Percentiles rank a stretch among this genome's conserved stretches.
These are phyloP conservation scores for Lasiurus borealis DNA, from an alignment of 2,113 vertebrate genomes.

Conservation along the genomic window DNA sequence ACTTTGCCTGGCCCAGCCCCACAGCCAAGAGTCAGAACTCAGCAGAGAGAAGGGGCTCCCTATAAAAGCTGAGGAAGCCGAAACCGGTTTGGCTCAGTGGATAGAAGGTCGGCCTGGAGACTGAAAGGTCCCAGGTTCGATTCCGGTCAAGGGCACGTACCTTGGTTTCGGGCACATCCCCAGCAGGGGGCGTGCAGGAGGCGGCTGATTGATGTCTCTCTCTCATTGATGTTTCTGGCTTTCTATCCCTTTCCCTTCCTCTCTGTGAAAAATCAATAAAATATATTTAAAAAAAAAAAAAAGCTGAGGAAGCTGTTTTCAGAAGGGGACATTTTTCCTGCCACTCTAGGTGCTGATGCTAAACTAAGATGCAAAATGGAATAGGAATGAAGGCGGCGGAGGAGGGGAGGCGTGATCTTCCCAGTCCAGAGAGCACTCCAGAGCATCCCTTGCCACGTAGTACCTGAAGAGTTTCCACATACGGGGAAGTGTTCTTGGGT, in stretches of 20 bases:
- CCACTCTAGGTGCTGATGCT: neutral
- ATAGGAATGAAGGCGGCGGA: no score
- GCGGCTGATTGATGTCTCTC: no score
- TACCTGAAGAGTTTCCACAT: neutral
- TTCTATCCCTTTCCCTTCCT: no score
- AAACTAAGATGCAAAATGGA: neutral
- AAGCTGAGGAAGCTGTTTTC: neutral
- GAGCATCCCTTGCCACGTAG: neutral
- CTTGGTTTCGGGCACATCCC: no score
- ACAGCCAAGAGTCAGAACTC: fast-evolving
- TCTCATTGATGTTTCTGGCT: no score
- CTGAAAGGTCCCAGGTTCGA: no score
- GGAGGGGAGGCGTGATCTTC: neutral
- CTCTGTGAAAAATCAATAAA: no score
- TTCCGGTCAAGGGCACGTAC: no score
- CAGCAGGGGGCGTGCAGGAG: no score
- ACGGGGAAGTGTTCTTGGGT: neutral
- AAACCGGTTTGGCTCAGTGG: no score
- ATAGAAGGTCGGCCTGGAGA: no score
- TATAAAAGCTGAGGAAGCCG: neutral
- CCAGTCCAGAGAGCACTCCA: neutral
- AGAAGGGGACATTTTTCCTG: neutral
- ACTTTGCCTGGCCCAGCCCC: neutral
- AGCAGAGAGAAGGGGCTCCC: neutral
- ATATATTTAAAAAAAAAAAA: no score